Evolutionary conservation across 2,888 invertebrate genomes (phyloP).

Genomic region (Trissolcus brochymenae): DNA sequence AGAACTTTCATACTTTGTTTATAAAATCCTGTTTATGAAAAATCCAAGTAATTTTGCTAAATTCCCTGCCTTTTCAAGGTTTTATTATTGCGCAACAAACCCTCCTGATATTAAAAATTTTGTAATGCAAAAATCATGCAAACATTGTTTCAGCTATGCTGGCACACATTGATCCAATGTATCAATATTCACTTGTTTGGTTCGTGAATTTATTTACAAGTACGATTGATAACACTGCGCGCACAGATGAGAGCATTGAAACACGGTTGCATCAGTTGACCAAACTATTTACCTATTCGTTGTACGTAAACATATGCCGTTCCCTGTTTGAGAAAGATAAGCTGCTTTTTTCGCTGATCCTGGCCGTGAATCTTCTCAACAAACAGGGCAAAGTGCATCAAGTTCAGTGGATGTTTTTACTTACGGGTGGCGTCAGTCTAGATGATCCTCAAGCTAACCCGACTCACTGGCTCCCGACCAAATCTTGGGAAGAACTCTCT

Average conservation of each 20-base stretch:
- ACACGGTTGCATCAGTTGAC: slow-evolving; percentile 86
- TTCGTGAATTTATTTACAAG: slow-evolving; percentile 92
- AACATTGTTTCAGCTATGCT: slow-evolving; percentile 81
- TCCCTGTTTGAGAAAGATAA: slow-evolving; percentile 98
- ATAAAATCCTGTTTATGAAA: too few relatives aligned
- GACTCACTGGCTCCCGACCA: slow-evolving; percentile 83
- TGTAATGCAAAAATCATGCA: too few relatives aligned
- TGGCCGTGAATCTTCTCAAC: slow-evolving; percentile 85
- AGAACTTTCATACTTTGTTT: too few relatives aligned
- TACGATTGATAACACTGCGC: slow-evolving; percentile 91
- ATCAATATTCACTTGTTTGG: slow-evolving; percentile 96
- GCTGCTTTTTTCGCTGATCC: slow-evolving; percentile 88
- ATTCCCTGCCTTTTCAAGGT: too few relatives aligned
- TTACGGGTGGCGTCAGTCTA: slow-evolving; percentile 91
- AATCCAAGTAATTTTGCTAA: too few relatives aligned
- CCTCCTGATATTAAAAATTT: too few relatives aligned
- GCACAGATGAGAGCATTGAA: slow-evolving; percentile 87
- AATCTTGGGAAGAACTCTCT: slow-evolving; percentile 89
- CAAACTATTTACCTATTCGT: slow-evolving; percentile 90
- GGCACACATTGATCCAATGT: slow-evolving; percentile 97
- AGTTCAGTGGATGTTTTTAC: slow-evolving; percentile 89
- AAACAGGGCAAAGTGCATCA: slow-evolving; percentile 81
- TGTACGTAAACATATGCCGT: slow-evolving; percentile 94
- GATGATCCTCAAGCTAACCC: slow-evolving; percentile 86
- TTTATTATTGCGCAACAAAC: too few relatives aligned